These are phyloP conservation scores for Chrysogorgia sp. DNA, from an alignment of 92 coral and sea anemone species.

Conservation along the genomic window DNA sequence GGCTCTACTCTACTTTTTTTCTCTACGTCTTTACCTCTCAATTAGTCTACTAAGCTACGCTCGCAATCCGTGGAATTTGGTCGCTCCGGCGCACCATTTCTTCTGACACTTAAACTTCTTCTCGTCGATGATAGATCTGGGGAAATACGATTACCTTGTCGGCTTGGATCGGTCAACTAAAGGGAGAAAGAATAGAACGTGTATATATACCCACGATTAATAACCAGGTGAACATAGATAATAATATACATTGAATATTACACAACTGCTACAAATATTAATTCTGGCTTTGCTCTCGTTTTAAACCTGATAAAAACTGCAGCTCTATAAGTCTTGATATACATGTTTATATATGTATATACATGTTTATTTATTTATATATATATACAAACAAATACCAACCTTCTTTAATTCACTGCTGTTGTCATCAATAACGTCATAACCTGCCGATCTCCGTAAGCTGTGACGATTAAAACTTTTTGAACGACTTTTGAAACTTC, in stretches of 20 bases:
- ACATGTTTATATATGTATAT: too few species aligned
- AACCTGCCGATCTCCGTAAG: slow-evolving; percentile 15
- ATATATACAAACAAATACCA: neutral
- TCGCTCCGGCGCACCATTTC: slow-evolving; percentile 6
- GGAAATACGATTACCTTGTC: neutral
- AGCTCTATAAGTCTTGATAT: too few species aligned
- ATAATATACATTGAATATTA: too few species aligned
- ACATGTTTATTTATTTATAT: too few species aligned
- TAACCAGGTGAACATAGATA: too few species aligned
- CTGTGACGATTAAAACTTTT: slow-evolving; percentile 39
- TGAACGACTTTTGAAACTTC: slow-evolving; percentile 21
- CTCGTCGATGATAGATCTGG: slow-evolving; percentile 21
- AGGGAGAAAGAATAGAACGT: too few species aligned
- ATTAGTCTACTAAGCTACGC: slow-evolving; percentile 26
- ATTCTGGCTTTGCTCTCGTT: too few species aligned
- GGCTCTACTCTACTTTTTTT: neutral
- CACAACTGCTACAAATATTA: too few species aligned
- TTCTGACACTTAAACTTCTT: slow-evolving; percentile 8
- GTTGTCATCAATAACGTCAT: slow-evolving; percentile 26
- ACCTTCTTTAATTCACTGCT: slow-evolving; percentile 33
- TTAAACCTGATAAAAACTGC: too few species aligned
- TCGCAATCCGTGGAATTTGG: slow-evolving; percentile 44
- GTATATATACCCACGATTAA: too few species aligned
- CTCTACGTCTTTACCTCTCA: neutral
- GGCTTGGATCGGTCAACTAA: neutral